A percentile compares a stretch with the other conserved stretches of the same genome.
Conservation (phyloP, 2,888 invertebrate species). For the Hirtodrosophila cameraria region DNA sequence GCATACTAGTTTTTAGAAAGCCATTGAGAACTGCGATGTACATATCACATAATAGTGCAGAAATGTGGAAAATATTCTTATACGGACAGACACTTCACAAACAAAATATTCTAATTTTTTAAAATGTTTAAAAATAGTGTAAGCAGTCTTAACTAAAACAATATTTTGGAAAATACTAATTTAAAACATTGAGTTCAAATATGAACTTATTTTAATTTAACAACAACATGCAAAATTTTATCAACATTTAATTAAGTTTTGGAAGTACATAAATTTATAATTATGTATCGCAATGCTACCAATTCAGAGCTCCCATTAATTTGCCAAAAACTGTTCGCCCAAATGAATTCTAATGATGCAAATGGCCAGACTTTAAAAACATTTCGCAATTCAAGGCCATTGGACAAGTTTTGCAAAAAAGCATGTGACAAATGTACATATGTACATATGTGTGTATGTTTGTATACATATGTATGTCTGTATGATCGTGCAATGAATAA, state of each 20-base stretch:
- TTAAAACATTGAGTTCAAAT: no score
- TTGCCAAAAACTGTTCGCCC: constrained; percentile 10
- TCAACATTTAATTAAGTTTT: neutral
- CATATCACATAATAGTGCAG: no score
- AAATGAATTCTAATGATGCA: constrained; percentile 37
- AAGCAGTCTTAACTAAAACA: no score
- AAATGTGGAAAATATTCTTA: no score
- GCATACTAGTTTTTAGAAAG: no score
- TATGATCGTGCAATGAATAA: constrained; percentile 23
- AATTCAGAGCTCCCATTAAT: constrained; percentile 15
- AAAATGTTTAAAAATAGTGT: no score
- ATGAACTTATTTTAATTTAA: no score
- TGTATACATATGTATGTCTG: neutral
- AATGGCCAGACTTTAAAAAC: constrained; percentile 22
- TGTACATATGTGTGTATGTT: neutral
- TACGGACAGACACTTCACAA: no score
- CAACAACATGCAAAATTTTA: no score
- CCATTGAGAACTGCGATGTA: no score
- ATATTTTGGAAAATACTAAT: no score
- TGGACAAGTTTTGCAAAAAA: constrained; percentile 23
- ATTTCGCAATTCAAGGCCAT: constrained; percentile 25
- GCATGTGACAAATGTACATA: constrained; percentile 19
- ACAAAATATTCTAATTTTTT: no score
- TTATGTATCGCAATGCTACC: neutral
- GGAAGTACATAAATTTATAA: neutral